Evolutionary conservation across 2,888 invertebrate species (phyloP), one percentile per base, ranked within the genome.

Genomic region (Apoda limacodes): DNA sequence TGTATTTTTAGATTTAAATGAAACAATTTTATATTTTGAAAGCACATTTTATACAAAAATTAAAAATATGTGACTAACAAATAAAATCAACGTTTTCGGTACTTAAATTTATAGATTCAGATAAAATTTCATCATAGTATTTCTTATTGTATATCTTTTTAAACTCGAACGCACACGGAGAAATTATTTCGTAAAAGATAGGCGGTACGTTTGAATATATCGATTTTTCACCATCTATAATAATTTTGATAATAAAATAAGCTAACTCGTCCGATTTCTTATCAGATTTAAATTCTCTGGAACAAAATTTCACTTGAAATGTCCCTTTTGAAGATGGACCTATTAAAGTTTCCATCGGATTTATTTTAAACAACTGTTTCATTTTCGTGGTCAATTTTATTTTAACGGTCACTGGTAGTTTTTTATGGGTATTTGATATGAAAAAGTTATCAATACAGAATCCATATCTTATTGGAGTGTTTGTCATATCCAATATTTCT

Each of bases 231-330:
- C 71, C 74, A 20, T 32, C 34, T 7, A 65, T 33, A 25, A 54
- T 42, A 30, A 76, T 60, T 58, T 76, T 66, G 14, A 75, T 45
- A 3, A 68, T 71, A 40, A 74, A 67, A 54, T 67, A 59, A 14
- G 50, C 64, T 9, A 60, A 52, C 24, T 68, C 56, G 3, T 67
- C 51, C 1, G 32, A 29, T 20, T 46, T 42, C 13, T 41, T 31
- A 11, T 29, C 25, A 7, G 28, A 22, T 10, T 38, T 15, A 7
- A 46, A 37, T 12, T 50, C 50, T 40, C 44, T 52, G 7, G 61
- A 57, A 46, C 68, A 75, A 19, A 58, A 45, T 22, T 31, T 54
- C 2, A 76, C 59, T 20, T 35, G 5, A 42, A 72, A 64, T 9
- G 37, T 28, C 2, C 50, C 43, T 17, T 40, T 52, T 2, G 59